phyloP scores from a whole-genome alignment of 1,140 invertebrate genomes.

The Cydia strobilella region DNA sequence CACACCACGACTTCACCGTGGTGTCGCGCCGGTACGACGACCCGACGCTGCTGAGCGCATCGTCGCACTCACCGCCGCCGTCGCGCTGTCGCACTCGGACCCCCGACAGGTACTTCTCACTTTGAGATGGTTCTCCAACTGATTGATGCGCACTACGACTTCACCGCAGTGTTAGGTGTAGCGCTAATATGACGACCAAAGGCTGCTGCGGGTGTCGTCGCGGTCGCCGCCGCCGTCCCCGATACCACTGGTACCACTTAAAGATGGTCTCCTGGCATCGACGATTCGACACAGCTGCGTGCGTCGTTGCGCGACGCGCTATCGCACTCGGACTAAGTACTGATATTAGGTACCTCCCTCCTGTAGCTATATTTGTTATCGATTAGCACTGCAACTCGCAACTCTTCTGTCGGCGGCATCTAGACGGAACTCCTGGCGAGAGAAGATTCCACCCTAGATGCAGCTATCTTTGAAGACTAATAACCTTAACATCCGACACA shows the following conservation, averaged over 20 bases:
- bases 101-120: constrained; percentile 74
- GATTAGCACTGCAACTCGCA: too few relatives aligned
- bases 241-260: too few relatives aligned
- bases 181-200: constrained; percentile 84
- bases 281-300: constrained; percentile 38
- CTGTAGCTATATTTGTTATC: too few relatives aligned
- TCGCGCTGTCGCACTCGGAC: constrained; percentile 80
- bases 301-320: constrained; percentile 78
- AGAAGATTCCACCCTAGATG: too few relatives aligned
- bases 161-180: constrained; percentile 88
- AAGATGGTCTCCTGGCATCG: too few relatives aligned
- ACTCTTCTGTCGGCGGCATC: too few relatives aligned
- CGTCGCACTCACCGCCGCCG: constrained; percentile 78
- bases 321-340: constrained; percentile 80
- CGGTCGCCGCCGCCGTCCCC: too few relatives aligned
- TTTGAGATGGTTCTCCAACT: constrained; percentile 89
- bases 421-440: too few relatives aligned
- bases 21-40: constrained; percentile 86
- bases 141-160: constrained; percentile 88
- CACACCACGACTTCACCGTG: constrained; percentile 88
- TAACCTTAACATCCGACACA: too few relatives aligned
- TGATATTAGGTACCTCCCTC: constrained; percentile 64
- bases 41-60: constrained; percentile 80
- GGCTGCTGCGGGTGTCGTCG: constrained; percentile 78
- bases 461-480: too few relatives aligned